Base-by-base conservation (phyloP, 2,888 invertebrate genomes). In the Sipha maydis region DNA sequence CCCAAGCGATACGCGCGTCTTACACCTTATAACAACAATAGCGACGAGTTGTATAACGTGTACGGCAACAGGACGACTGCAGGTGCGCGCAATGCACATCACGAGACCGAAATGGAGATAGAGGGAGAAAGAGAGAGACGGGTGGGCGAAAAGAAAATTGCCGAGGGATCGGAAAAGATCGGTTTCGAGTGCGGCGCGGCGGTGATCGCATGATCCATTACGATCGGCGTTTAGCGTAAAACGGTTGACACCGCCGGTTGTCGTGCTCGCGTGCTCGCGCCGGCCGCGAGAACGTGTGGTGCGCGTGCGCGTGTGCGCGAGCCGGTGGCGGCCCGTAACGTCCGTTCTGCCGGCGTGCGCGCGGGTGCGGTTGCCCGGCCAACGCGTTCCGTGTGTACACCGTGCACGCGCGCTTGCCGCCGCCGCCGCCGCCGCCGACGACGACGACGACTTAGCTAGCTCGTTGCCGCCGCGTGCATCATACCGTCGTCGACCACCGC, bases 311-410 rank as follows among this genome's bases (percentile, higher is more conserved):
- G 71, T 25, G 71, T 21, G 48, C 48, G 83, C 14, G 31, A 28
- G 71, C 21, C 71, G 82, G 11, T 28, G 71, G 69, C 80, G 38
- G 80, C 61, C 61, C 25, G 11, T 28, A 28, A 69, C 8, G 11
- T 69, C 11, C 8, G 11, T 69, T n/a, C 9, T 69, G 11, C 69
- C 71, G 41, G 78, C 54, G 69, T 25, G 71, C 56, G 67, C 85
- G 85, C 69, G 48, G 48, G 79, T 71, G 71, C 78, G 85, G 86
- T 88, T 82, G 88, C 88, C 88, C 80, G 82, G 88, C 88, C 88
- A 88, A 88, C 88, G 78, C 79, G 85, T 48, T 85, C 38, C 34
- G 34, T 34, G 34, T 14, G 56, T 71, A 88, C 79, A 69, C 79
- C 76, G 76, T 61, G 25, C 21, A 61, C 61, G 61, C 21, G 75